phyloP scores from a whole-genome alignment of 2,888 invertebrate genomes.

The Eupithecia subfuscata region DNA sequence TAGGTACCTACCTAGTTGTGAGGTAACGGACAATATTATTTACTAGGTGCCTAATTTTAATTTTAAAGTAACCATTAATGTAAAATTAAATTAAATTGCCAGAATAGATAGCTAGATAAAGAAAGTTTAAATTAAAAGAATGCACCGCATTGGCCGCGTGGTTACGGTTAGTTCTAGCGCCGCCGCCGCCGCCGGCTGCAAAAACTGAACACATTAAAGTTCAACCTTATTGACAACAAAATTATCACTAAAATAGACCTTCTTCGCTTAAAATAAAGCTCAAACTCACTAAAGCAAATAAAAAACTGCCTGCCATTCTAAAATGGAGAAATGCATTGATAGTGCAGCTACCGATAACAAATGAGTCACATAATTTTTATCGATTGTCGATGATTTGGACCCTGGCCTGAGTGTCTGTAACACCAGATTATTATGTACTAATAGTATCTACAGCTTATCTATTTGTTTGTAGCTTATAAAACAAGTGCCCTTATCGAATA shows the following conservation, averaged over 20 bases:
- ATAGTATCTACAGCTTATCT: no score
- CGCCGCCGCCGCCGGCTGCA: not conserved
- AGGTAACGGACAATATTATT: no score
- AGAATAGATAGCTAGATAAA: not conserved
- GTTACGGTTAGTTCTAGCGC: not conserved
- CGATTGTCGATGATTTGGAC: not conserved
- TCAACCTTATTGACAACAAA: not conserved
- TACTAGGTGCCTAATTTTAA: no score
- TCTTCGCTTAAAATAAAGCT: not conserved
- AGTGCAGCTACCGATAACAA: constrained; percentile 5
- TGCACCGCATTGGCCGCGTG: not conserved
- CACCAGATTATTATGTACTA: no score
- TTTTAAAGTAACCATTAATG: no score
- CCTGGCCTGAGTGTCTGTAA: no score
- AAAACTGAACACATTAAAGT: not conserved
- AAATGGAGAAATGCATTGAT: constrained; percentile 5
- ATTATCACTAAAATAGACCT: not conserved
- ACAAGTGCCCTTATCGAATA: no score
- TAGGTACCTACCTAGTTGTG: not conserved
- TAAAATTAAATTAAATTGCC: not conserved
- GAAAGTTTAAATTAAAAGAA: not conserved
- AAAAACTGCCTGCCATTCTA: not conserved
- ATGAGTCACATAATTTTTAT: not conserved
- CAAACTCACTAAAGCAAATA: not conserved
- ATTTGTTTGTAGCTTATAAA: no score